Evolutionary conservation across 2,888 invertebrate species (phyloP).

Genomic region (Troglohyphantes excavatus): DNA sequence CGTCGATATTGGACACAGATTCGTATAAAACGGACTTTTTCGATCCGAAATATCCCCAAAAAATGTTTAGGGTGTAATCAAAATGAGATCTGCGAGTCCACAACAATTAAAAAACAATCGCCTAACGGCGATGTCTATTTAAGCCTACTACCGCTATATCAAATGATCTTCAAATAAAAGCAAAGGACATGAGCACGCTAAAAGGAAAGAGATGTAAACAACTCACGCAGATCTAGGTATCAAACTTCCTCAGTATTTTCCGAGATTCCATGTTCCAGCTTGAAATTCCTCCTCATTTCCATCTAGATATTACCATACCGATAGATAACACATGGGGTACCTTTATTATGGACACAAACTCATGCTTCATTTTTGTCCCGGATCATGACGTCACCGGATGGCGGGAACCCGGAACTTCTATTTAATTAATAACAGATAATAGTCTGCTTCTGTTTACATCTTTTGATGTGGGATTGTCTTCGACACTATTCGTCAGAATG

Average conservation of each 20-base stretch:
- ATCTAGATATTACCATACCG: constrained; percentile 29
- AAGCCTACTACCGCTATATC: constrained; percentile 66
- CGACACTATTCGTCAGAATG: neutral
- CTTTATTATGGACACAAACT: constrained; percentile 76
- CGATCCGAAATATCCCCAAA: neutral
- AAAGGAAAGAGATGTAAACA: constrained; percentile 12
- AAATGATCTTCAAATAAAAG: constrained; percentile 40
- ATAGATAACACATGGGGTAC: constrained; percentile 65
- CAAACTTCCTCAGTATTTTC: constrained; percentile 18
- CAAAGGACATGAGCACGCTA: constrained; percentile 33
- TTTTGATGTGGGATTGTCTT: neutral
- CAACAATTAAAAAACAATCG: constrained; percentile 24
- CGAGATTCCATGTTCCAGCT: constrained; percentile 24
- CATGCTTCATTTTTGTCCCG: constrained; percentile 74
- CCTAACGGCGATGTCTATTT: constrained; percentile 45
- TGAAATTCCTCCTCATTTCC: constrained; percentile 45
- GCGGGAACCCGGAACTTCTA: constrained; percentile 78
- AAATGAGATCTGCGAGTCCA: constrained; percentile 8
- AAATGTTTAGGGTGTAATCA: neutral
- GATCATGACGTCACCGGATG: constrained; percentile 78
- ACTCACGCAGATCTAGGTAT: constrained; percentile 56
- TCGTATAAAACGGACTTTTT: neutral
- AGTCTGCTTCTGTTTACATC: neutral
- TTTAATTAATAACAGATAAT: constrained; percentile 58
- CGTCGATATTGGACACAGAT: neutral